Evolutionary conservation across 2,888 invertebrate species (phyloP).

Genomic region (Campoletis raptor): DNA sequence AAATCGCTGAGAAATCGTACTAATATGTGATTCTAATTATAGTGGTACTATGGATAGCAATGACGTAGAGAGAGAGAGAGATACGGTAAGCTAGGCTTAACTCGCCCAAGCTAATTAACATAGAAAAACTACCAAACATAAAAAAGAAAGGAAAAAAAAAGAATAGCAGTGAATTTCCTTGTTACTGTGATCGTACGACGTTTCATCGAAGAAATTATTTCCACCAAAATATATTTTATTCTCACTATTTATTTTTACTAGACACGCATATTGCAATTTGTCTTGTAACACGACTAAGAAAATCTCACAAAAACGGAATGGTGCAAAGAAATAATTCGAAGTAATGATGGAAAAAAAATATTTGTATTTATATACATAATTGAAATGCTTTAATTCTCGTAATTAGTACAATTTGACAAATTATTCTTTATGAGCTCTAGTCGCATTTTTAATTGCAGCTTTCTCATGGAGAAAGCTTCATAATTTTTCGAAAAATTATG

Average conservation of each 20-base stretch:
- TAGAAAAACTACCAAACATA: conserved; percentile 24
- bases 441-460: neutral
- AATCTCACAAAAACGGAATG: conserved; percentile 1
- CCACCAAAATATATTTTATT: neutral
- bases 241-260: neutral
- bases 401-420: conserved; percentile 26
- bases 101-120: conserved; percentile 43
- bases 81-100: conserved; percentile 21
- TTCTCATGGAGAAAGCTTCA: conserved; percentile 13
- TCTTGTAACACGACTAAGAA: neutral
- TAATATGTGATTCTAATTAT: conserved; percentile 61
- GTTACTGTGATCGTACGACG: neutral
- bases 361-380: neutral
- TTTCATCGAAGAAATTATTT: conserved; percentile 40
- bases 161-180: neutral
- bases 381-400: conserved; percentile 2
- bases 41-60: conserved; percentile 53
- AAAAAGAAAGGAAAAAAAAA: conserved; percentile 4
- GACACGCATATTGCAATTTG: neutral
- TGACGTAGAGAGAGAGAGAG: conserved; percentile 47
- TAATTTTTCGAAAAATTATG: conserved; percentile 14
- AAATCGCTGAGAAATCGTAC: conserved; percentile 59
- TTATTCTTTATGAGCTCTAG: neutral
- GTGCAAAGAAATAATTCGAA: neutral
- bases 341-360: neutral